Evolutionary conservation across 2,113 vertebrate genomes (phyloP).

Genomic region (Nycticebus coucang): DNA sequence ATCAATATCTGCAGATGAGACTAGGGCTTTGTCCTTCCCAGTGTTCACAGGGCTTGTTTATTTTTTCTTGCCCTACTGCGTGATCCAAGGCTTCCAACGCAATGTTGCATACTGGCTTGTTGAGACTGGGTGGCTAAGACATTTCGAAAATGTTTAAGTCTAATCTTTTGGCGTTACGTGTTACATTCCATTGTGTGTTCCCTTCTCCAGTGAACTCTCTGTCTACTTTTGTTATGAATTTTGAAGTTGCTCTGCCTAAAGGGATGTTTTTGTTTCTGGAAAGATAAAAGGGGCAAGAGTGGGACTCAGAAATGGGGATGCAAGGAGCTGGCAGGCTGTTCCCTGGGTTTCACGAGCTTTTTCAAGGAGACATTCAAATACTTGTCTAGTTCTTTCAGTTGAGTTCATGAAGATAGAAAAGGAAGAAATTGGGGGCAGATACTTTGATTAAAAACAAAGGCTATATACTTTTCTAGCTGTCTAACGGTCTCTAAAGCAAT

Average conservation of each 20-base stretch:
- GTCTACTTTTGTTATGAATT: neutral
- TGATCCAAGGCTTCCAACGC: neutral
- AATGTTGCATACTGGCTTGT: neutral
- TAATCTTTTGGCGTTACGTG: neutral
- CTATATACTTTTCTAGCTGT: neutral
- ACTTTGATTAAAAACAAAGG: neutral
- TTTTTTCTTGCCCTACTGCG: neutral
- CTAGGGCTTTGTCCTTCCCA: neutral
- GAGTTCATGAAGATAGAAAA: conserved; percentile 4
- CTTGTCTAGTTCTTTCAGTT: neutral
- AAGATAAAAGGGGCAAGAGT: neutral
- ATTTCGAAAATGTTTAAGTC: neutral
- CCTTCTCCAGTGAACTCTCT: neutral
- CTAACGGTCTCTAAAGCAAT: neutral
- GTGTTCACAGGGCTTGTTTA: neutral
- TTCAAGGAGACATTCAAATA: neutral
- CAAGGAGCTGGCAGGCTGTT: neutral
- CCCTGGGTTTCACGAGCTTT: neutral
- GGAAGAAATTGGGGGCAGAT: neutral
- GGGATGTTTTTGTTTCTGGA: neutral
- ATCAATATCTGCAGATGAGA: neutral
- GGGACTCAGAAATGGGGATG: neutral
- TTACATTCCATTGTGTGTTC: neutral
- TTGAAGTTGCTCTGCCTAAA: neutral
- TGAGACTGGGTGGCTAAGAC: neutral